phyloP scores from a whole-genome alignment of 2,113 vertebrate genomes.

The Recurvirostra avosetta region DNA sequence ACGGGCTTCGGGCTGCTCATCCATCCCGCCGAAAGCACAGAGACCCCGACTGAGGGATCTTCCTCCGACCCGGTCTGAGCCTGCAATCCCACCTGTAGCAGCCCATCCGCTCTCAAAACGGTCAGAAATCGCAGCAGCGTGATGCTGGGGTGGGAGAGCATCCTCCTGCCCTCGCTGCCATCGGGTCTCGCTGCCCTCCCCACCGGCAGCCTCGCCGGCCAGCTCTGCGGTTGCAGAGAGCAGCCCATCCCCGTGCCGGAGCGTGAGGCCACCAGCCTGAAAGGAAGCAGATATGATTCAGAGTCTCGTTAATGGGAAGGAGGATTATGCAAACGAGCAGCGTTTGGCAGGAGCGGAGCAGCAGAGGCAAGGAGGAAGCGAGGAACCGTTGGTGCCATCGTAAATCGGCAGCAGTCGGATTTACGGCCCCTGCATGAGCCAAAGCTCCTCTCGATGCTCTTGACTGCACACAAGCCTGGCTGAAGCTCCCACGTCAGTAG shows the following conservation, averaged over 20 bases:
- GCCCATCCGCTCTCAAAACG: neutral
- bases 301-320: neutral
- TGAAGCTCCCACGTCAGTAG: neutral
- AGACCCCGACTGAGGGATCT: neutral
- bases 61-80: fast-evolving
- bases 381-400: neutral
- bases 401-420: neutral
- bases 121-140: neutral
- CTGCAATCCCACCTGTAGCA: neutral
- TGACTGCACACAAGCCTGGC: neutral
- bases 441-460: neutral
- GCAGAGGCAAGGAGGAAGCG: neutral
- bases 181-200: neutral
- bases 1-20: fast-evolving
- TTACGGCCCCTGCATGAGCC: neutral
- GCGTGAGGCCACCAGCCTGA: neutral
- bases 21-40: neutral
- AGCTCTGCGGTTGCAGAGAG: neutral
- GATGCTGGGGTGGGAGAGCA: neutral
- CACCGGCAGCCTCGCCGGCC: neutral
- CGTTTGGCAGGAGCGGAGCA: neutral
- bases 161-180: neutral
- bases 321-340: slow-evolving; percentile 36
- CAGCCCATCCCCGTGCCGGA: neutral
- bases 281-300: slow-evolving; percentile 29